Percentiles rank a stretch among this genome's conserved stretches.
phyloP scores from a whole-genome alignment of 2,797 vertebrate species.

The Malurus leucopterus region DNA sequence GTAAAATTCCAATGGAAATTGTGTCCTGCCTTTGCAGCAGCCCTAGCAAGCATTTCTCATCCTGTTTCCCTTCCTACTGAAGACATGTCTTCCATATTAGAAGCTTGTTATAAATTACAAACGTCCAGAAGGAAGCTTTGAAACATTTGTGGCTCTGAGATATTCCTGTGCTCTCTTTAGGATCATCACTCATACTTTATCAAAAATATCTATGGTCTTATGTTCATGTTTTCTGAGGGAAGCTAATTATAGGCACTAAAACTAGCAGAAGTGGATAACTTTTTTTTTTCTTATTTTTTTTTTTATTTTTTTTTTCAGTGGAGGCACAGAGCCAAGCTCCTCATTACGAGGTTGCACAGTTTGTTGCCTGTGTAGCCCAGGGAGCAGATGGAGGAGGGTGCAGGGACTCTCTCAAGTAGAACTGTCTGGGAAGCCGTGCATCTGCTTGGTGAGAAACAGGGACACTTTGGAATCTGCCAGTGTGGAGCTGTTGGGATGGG shows the following conservation, averaged over 20 bases:
- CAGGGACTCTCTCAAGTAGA: conserved; percentile 25
- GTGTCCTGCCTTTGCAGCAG: neutral
- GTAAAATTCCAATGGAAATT: conserved; percentile 49
- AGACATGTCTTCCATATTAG: conserved; percentile 4
- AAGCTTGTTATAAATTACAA: conserved; percentile 7
- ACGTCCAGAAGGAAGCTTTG: neutral
- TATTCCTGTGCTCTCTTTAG: neutral
- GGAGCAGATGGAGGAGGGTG: conserved; percentile 52
- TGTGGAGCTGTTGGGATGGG: neutral
- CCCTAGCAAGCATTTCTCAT: neutral
- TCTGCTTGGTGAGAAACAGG: conserved; percentile 27
- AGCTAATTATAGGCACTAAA: conserved; percentile 34
- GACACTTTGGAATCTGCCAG: neutral
- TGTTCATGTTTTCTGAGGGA: conserved; percentile 1
- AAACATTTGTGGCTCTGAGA: neutral
- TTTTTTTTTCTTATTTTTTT: fast-evolving
- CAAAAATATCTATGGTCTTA: neutral
- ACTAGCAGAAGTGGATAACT: neutral
- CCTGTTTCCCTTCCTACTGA: neutral
- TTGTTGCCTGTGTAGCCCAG: conserved; percentile 12
- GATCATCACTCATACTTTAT: neutral
- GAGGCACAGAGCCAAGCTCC: conserved; percentile 31
- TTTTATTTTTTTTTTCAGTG: too few relatives aligned
- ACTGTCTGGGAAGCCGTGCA: conserved; percentile 46
- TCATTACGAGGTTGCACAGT: conserved; percentile 30